Evolutionary conservation across 2,797 vertebrate species (phyloP).

Genomic region (Molossus molossus): DNA sequence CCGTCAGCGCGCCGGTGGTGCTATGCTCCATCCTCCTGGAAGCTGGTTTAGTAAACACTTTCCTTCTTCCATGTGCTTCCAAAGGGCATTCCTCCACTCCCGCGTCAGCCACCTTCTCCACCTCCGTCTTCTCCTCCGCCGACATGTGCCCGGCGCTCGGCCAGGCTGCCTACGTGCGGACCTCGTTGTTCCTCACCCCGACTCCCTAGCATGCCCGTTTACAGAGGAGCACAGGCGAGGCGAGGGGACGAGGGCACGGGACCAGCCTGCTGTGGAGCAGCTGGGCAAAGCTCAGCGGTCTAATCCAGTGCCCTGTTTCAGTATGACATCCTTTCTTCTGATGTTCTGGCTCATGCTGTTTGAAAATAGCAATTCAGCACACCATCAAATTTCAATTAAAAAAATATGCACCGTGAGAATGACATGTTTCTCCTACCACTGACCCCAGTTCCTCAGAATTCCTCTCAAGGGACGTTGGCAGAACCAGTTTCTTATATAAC

Average conservation of each 20-base stretch:
- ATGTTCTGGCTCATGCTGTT: background rate
- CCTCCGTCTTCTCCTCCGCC: background rate
- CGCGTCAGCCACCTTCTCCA: fast-evolving
- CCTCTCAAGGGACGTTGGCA: background rate
- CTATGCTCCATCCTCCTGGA: too few relatives aligned
- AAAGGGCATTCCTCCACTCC: fast-evolving
- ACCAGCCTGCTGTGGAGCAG: fast-evolving
- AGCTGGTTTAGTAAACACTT: background rate
- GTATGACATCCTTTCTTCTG: background rate
- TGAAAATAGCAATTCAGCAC: background rate
- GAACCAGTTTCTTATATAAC: fast-evolving
- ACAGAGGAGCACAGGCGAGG: background rate
- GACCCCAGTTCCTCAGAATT: background rate
- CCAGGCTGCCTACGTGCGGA: fast-evolving
- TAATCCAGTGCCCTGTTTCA: background rate
- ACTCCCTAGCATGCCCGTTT: fast-evolving
- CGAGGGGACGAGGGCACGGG: too few relatives aligned
- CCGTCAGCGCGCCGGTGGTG: too few relatives aligned
- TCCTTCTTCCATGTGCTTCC: fast-evolving
- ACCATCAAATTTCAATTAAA: background rate
- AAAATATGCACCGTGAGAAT: background rate
- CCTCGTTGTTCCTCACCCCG: fast-evolving
- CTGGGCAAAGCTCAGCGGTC: fast-evolving
- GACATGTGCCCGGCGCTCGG: fast-evolving
- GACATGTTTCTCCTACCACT: background rate